A percentile compares a stretch with the other conserved stretches of the same genome.
phyloP scores from a whole-genome alignment of 2,797 vertebrate species.

The Pseudochromis fuscus region DNA sequence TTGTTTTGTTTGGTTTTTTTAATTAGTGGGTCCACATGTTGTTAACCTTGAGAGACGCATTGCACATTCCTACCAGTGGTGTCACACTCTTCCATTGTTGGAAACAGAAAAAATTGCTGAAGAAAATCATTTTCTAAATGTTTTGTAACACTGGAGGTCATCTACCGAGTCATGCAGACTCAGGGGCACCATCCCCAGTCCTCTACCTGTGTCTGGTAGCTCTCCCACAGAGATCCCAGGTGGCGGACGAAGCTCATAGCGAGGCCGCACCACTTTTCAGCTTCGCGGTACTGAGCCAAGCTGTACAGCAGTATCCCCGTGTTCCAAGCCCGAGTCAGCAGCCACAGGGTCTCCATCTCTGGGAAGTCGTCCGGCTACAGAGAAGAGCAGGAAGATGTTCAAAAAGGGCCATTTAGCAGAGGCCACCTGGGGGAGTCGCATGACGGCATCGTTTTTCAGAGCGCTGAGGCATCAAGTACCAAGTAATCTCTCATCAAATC shows the following conservation, averaged over 20 bases:
- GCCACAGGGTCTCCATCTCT: conserved; percentile 91
- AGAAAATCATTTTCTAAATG: background rate
- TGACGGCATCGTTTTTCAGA: conserved; percentile 34
- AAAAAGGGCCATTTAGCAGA: conserved; percentile 58
- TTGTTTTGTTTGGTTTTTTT: background rate
- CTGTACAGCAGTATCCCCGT: conserved; percentile 90
- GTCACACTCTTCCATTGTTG: background rate
- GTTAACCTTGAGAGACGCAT: background rate
- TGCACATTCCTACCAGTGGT: background rate
- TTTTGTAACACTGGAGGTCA: background rate
- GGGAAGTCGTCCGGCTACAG: conserved; percentile 86
- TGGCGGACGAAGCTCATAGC: conserved; percentile 89
- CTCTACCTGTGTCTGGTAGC: conserved; percentile 90
- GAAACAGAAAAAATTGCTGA: background rate
- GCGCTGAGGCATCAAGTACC: conserved; percentile 16
- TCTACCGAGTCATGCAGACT: too few species aligned
- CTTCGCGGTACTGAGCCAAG: conserved; percentile 84
- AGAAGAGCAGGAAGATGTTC: conserved; percentile 58
- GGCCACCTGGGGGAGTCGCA: conserved; percentile 57
- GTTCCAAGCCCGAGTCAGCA: conserved; percentile 95
- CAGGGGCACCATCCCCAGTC: conserved; percentile 1
- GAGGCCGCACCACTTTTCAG: conserved; percentile 91
- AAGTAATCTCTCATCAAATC: conserved; percentile 52
- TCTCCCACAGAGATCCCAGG: conserved; percentile 89
- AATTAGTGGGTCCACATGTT: background rate